A percentile compares a stretch with the other conserved stretches of the same genome.
Evolutionary conservation across 2,888 invertebrate species (phyloP).

Genomic region (Philonicus albiceps): DNA sequence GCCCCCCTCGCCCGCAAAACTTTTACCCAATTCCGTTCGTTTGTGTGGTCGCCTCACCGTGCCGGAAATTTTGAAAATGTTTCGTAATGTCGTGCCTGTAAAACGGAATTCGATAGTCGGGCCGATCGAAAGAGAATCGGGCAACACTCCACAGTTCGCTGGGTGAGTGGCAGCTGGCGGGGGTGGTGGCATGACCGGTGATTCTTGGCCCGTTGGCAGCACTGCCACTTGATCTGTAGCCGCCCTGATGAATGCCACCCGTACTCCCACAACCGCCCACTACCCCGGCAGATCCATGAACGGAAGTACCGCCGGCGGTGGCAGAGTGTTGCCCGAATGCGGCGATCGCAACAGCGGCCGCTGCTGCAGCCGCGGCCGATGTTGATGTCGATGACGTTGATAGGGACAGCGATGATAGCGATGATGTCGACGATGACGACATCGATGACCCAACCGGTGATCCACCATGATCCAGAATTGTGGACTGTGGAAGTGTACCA

Average conservation of each 20-base stretch:
- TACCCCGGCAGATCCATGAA: not conserved
- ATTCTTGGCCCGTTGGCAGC: not conserved
- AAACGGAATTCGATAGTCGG: conserved; percentile 40
- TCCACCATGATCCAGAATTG: not conserved
- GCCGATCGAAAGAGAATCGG: conserved; percentile 46
- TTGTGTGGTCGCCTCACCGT: conserved; percentile 37
- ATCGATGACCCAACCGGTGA: not conserved
- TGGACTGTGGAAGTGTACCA: not conserved
- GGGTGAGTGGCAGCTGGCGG: too few relatives aligned
- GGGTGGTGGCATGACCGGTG: too few relatives aligned
- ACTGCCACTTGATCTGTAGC: not conserved
- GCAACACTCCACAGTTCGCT: conserved; percentile 47
- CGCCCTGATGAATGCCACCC: not conserved
- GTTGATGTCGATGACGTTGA: not conserved
- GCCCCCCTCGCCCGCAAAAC: not conserved
- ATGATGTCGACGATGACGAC: not conserved
- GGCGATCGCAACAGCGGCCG: conserved; percentile 43
- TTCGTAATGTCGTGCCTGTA: conserved; percentile 45
- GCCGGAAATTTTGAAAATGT: conserved; percentile 46
- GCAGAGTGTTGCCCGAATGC: conserved; percentile 23
- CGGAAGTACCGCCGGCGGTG: not conserved
- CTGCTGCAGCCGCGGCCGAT: conserved; percentile 27
- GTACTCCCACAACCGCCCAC: not conserved
- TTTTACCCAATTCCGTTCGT: conserved; percentile 42
- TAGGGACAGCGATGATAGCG: conserved; percentile 34